Conservation (phyloP, 2,797 vertebrate genomes). For the Melanotaenia boesemani region DNA sequence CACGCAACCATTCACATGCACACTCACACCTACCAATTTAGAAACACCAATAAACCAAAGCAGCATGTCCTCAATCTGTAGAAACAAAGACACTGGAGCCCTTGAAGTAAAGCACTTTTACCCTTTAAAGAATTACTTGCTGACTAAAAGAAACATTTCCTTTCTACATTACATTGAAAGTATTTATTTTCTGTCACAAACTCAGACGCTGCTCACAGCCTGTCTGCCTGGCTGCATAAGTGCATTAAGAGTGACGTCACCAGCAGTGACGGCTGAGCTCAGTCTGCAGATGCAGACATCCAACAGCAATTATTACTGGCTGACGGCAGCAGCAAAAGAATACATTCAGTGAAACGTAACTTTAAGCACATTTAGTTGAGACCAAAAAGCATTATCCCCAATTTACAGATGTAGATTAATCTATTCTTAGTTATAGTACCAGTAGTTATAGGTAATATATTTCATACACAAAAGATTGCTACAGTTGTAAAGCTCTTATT, state of each 20-base stretch:
- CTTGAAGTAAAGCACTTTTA: background rate
- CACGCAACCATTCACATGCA: constrained; percentile 1
- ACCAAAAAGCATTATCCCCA: background rate
- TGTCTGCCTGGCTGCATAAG: background rate
- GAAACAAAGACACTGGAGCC: background rate
- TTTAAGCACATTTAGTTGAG: background rate
- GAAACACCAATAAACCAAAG: background rate
- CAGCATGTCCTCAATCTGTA: background rate
- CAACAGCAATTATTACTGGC: background rate
- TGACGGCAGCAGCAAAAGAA: background rate
- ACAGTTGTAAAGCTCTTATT: too few relatives aligned
- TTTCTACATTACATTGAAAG: background rate
- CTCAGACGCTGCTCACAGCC: background rate
- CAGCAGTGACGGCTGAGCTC: background rate
- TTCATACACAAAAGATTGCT: too few relatives aligned
- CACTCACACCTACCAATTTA: background rate
- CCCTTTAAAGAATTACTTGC: background rate
- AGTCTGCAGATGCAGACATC: background rate
- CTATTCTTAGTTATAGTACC: too few relatives aligned
- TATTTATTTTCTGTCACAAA: background rate
- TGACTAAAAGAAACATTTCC: background rate
- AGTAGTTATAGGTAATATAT: too few relatives aligned
- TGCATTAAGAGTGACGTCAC: background rate
- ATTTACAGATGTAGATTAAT: background rate
- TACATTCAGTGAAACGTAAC: background rate